Conservation (phyloP, 2,113 vertebrate species). For the Nannobrachium achirus region DNA sequence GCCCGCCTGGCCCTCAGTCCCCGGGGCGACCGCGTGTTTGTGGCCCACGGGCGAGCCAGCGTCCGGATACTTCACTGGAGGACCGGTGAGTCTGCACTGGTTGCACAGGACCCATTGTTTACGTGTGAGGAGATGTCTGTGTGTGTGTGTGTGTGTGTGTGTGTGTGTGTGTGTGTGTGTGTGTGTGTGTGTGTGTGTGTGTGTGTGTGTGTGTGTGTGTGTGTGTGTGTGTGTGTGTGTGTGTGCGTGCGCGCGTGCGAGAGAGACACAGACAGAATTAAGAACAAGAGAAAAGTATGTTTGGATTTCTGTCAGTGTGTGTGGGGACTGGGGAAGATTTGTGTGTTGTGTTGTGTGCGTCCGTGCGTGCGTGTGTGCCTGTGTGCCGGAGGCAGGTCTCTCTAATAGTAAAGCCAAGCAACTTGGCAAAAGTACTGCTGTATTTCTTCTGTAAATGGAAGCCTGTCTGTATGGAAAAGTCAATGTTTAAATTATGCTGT, state of each 20-base stretch:
- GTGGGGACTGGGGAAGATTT: too few species aligned
- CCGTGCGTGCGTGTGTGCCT: not conserved
- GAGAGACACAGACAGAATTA: constrained; percentile 10
- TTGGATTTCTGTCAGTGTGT: constrained; percentile 3
- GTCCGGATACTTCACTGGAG: constrained; percentile 80
- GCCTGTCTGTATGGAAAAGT: too few species aligned
- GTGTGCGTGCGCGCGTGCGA: too few species aligned
- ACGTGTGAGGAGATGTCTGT: not conserved
- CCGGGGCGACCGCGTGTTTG: constrained; percentile 74
- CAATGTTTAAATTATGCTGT: too few species aligned
- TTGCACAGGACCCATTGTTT: not conserved
- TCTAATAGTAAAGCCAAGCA: too few species aligned
- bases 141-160: not conserved
- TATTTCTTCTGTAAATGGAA: too few species aligned
- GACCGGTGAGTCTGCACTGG: constrained; percentile 63
- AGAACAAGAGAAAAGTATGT: not conserved
- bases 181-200: not conserved
- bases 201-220: not conserved
- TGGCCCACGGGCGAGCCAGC: constrained; percentile 76
- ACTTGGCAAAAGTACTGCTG: too few species aligned
- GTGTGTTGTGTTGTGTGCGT: too few species aligned
- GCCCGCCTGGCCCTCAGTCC: constrained; percentile 75
- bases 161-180: constrained; percentile 2
- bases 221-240: constrained; percentile 23
- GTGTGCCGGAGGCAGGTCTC: not conserved